A percentile compares a stretch with the other conserved stretches of the same genome.
Evolutionary conservation across 1,140 invertebrate species (phyloP).

Genomic region (Zaprionus gabonicus): DNA sequence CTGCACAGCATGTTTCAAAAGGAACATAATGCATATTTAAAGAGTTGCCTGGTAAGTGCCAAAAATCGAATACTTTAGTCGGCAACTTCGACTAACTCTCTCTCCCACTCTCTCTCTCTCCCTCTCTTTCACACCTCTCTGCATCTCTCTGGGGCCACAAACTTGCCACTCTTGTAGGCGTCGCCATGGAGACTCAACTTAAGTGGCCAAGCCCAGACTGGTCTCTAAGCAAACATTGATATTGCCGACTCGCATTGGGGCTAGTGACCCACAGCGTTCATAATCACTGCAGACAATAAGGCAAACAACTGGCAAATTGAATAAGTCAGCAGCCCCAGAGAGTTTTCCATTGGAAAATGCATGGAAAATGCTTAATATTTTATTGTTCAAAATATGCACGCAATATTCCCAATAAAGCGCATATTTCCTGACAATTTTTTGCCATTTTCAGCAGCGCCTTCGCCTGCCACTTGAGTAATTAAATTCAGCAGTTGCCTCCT

Average conservation of each 20-base stretch:
- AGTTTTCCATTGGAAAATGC: constrained; percentile 1
- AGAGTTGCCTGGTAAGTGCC: constrained; percentile 77
- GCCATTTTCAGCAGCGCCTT: neutral
- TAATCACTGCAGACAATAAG: neutral
- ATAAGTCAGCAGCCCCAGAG: neutral
- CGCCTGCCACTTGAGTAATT: constrained; percentile 75
- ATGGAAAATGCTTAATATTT: neutral
- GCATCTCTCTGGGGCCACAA: constrained; percentile 23
- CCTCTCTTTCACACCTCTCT: constrained; percentile 26
- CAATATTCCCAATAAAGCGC: neutral
- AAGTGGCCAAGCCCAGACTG: constrained; percentile 24
- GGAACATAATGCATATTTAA: constrained; percentile 80
- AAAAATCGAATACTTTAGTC: constrained; percentile 81
- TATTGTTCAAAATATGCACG: neutral
- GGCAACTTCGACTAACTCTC: constrained; percentile 20
- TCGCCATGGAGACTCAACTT: constrained; percentile 20
- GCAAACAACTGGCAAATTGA: constrained; percentile 10
- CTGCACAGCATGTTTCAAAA: constrained; percentile 58
- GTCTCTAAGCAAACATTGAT: neutral
- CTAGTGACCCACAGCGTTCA: neutral
- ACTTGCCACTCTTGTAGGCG: constrained; percentile 28
- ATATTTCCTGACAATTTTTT: constrained; percentile 14
- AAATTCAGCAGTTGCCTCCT: constrained; percentile 62
- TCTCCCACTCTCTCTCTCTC: neutral
- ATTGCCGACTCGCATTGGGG: neutral